Evolutionary conservation across 2,797 vertebrate species (phyloP).

Genomic region (Sarcophilus harrisii): DNA sequence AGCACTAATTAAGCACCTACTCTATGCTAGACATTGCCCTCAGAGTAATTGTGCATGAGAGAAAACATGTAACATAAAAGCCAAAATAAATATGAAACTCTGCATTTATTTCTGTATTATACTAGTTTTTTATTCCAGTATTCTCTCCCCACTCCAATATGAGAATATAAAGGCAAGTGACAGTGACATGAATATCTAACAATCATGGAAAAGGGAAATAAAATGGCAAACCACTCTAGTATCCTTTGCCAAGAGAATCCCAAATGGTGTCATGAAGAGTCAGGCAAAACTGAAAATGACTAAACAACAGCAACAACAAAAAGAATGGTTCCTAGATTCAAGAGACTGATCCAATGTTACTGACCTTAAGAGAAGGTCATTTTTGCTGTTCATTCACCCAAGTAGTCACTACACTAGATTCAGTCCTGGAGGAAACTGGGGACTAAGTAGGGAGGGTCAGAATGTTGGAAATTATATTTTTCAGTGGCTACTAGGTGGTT

Average conservation of each 20-base stretch:
- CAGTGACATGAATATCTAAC: not conserved
- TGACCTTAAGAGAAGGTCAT: no score
- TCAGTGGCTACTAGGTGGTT: not conserved
- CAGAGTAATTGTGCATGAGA: not conserved
- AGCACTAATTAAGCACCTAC: not conserved
- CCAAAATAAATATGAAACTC: not conserved
- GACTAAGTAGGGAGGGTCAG: not conserved
- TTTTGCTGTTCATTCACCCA: no score
- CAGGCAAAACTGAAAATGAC: not conserved
- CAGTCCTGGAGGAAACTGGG: no score
- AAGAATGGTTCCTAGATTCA: no score
- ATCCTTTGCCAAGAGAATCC: not conserved
- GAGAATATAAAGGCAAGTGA: not conserved
- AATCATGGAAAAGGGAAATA: not conserved
- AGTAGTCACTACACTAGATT: no score
- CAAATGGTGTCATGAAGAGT: not conserved
- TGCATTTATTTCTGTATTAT: not conserved
- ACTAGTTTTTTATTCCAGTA: not conserved
- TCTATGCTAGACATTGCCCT: not conserved
- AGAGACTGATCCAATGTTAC: no score
- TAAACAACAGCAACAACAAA: no score
- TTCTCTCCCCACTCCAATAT: not conserved
- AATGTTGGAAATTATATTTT: not conserved
- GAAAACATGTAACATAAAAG: not conserved
- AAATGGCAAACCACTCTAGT: not conserved